Base-by-base conservation (phyloP, 1,140 invertebrate genomes). In the Magallana ariakensis region DNA sequence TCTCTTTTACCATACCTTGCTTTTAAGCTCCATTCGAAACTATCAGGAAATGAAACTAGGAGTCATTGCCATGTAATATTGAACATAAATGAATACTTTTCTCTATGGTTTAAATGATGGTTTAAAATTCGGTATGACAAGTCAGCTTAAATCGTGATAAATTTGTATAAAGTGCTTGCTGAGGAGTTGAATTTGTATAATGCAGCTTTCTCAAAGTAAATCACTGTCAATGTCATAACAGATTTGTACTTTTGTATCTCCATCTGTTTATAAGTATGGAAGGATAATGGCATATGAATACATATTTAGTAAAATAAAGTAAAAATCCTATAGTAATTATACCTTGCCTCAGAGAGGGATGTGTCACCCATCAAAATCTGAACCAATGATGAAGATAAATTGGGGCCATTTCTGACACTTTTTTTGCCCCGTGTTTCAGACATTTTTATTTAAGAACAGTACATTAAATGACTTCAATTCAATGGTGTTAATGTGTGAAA, bases 221-320 rank as follows among this genome's bases (percentile, higher is more conserved):
- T 56, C 82, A 57, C 56, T 83, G 46, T 82, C 80, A 82, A 54
- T 82, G 80, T 55, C 46, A 82, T 10, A 15, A 82, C 53, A 55
- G 54, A 1, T 1, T 22, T 55, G 16, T 19, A 82, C 15, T 55
- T 19, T 19, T 82, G 55, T n/a, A 54, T 26, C 66, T 26, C 66
- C 66, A 75, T 75, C 66, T 75, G 66, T 19, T 1, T 26, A 33
- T 75, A 13, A 75, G 26, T 75, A 75, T 75, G 66, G 19, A 75
- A 75, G 26, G 22, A 13, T 75, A 46, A 75, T 75, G 19, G 22
- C 66, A 13, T 13, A 75, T 75, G 66, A 75, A 22, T 75, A 75
- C 22, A 33, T 22, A 75, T 26, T 26, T 75, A 75, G 22, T 11
- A 75, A 75, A 26, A 11, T 75, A 75, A 8, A 22, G 33, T 46